Evolutionary conservation across 2,888 invertebrate species (phyloP).

Genomic region (Ethmia dodecea): DNA sequence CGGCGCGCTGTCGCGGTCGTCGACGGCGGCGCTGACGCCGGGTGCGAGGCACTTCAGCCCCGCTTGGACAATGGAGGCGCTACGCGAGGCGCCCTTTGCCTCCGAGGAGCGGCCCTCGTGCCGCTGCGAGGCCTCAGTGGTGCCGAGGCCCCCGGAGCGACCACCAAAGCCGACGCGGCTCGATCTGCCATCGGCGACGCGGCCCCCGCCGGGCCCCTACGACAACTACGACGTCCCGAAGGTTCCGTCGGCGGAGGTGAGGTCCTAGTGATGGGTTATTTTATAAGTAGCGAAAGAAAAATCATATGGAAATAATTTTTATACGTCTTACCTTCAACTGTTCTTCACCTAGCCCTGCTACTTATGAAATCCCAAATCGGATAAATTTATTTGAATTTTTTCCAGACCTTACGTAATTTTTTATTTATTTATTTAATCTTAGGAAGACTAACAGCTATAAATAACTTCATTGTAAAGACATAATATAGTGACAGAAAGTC

Average conservation of each 20-base stretch:
- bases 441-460: too few relatives aligned
- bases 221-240: slow-evolving; percentile 90
- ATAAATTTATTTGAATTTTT: too few relatives aligned
- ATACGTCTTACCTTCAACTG: too few relatives aligned
- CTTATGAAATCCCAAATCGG: too few relatives aligned
- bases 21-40: slow-evolving; percentile 75
- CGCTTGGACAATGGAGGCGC: slow-evolving; percentile 75
- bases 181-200: neutral
- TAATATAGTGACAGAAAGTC: too few relatives aligned
- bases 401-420: too few relatives aligned
- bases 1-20: slow-evolving; percentile 83
- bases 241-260: slow-evolving; percentile 73
- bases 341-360: too few relatives aligned
- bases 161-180: neutral
- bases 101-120: neutral
- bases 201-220: slow-evolving; percentile 62
- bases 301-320: too few relatives aligned
- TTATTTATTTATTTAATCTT: too few relatives aligned
- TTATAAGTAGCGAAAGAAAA: too few relatives aligned
- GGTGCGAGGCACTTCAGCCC: slow-evolving; percentile 72
- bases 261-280: slow-evolving; percentile 25
- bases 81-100: slow-evolving; percentile 32
- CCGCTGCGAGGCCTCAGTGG: neutral
- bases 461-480: too few relatives aligned
- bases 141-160: slow-evolving; percentile 5